Base-by-base conservation (phyloP, 2,888 invertebrate genomes). In the Stenodera caucasica region DNA sequence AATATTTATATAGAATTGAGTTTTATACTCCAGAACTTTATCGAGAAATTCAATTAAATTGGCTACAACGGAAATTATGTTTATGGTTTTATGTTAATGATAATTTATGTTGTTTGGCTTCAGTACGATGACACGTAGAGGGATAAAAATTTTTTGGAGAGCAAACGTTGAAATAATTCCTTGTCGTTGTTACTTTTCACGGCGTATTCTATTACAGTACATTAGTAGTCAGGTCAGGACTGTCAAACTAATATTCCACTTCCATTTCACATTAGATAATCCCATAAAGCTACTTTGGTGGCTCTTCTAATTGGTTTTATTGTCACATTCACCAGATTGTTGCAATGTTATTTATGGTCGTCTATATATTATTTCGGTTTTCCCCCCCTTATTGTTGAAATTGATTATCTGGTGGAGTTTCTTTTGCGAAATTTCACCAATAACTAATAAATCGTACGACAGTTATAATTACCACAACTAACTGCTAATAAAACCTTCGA, bases 231-330 rank as follows among this genome's bases (percentile, higher is more conserved):
- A 21, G 35, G 53, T 55, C 60, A 49, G 55, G 57, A 57, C 40
- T 50, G 54, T 35, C 54, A 53, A 33, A 51, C 57, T 52, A 61
- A 57, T 58, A 58, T 61, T 61, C 57, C 55, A 50, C 40, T 54
- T 37, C 61, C 56, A 53, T 60, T 49, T 29, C 49, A 45, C 33
- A 61, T 61, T 53, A 45, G 54, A 54, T 57, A 61, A 61, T 57
- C 50, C 57, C 21, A 37, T 53, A 45, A 45, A 57, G 37, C 50
- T 61, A 61, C 57, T 61, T 61, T 54, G 49, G 54, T 32, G 23
- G 15, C 53, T 29, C 23, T 57, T 49, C 57, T 61, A 61, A 61
- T 61, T 61, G 61, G 53, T 53, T 61, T 61, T 61, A 61, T 53
- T 32, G 35, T 32, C 40, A 57, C 26, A 61, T 60, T 56, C 37